Evolutionary conservation across 2,113 vertebrate genomes (phyloP).

Genomic region (Ariopsis seemanni): DNA sequence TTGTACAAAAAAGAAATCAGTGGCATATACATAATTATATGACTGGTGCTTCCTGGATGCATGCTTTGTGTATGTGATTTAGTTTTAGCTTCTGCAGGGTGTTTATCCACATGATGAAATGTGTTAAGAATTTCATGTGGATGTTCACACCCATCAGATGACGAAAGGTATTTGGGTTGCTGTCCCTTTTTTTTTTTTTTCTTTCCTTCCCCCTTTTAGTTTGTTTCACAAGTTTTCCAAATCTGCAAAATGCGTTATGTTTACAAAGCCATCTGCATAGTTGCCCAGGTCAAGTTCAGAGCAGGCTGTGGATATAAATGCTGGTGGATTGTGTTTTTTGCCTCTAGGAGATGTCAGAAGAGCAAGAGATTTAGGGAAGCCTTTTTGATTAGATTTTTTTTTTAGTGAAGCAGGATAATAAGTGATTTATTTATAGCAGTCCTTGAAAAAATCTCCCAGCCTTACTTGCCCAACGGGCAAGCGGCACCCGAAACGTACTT

Average conservation of each 20-base stretch:
- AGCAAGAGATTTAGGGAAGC: background rate
- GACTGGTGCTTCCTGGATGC: background rate
- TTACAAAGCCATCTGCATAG: background rate
- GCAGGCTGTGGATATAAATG: background rate
- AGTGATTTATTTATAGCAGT: background rate
- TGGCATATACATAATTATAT: background rate
- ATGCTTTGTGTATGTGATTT: background rate
- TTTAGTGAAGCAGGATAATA: background rate
- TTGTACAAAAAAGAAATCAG: slow-evolving; percentile 56
- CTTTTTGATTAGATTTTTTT: slow-evolving; percentile 15
- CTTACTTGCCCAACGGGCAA: too few species aligned
- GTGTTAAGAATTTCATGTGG: background rate
- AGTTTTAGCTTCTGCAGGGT: background rate
- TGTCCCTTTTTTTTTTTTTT: background rate
- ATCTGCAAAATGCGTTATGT: background rate
- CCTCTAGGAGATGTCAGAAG: background rate
- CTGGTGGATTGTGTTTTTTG: background rate
- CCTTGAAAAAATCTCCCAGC: too few species aligned
- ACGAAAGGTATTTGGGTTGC: background rate
- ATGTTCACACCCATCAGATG: background rate
- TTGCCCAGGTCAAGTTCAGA: slow-evolving; percentile 9
- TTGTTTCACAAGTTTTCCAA: too few species aligned
- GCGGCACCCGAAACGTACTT: too few species aligned
- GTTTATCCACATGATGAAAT: background rate
- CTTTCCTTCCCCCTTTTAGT: too few species aligned